Base-by-base conservation (phyloP, 2,797 vertebrate genomes). In the Smutsia temminckii region DNA sequence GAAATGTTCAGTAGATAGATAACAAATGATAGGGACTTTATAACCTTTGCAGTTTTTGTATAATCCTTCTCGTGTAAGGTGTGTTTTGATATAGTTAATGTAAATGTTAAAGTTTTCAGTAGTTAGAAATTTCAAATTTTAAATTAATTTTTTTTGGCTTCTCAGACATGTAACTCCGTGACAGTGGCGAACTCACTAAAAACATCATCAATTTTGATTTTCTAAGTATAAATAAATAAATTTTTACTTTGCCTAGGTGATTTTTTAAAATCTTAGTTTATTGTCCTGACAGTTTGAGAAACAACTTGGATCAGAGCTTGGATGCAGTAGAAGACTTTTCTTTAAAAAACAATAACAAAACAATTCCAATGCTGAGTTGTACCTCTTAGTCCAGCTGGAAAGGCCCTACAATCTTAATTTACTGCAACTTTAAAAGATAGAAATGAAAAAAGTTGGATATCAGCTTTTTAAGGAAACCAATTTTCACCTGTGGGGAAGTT, bases 221-320 rank as follows among this genome's bases (percentile, higher is more conserved):
- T 89, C 10, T 51, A 23, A 64, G 77, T 83, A 32, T 74, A 79
- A 63, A n/a, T 83, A 83, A 79, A 18, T 93, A 40, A 3, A 34
- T 69, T 69, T 25, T 71, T 42, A 55, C 68, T 90, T 93, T 85
- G 78, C 13, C 68, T 57, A 84, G 72, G 17, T 94, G n/a, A n/a
- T n/a, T 42, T 90, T 83, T 51, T 5, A 46, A 46, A 77, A 79
- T 68, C 11, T 34, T 64, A 85, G 21, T 89, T 93, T 63, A 59
- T 81, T 78, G 34, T 72, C 18, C 37, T 64, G 72, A 71, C 25
- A 42, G n/a, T 69, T 91, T 79, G 69, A 93, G 40, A 86, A 85
- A 94, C 16, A 85, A 4, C 71, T n/a, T 91, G 92, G 74, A 23
- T 80, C 94, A 81, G 64, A 66, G 42, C 86, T 92, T 92, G 74